Evolutionary conservation across 2,888 invertebrate species (phyloP), one percentile per base, ranked within the genome.

Genomic region (Byasa hedistus): DNA sequence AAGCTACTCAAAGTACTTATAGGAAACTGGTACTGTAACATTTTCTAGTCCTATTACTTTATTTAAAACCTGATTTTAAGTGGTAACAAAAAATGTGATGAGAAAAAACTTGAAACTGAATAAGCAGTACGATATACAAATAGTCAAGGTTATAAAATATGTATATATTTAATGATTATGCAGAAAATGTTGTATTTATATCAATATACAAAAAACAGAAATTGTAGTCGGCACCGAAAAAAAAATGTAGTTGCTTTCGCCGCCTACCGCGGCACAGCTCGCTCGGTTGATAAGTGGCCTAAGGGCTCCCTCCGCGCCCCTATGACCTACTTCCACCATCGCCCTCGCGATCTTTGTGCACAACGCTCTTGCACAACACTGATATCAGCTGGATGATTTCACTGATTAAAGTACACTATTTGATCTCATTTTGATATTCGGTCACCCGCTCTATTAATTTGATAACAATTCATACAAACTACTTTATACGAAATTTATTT

Each of bases 271-370:
- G 75, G 74, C 61, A 57, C 65, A 36, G 75, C 71, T 71, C 74
- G 83, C 85, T 75, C 79, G 79, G 78, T 80, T 83, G 89, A 87
- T 89, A 89, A 91, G 89, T 89, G 85, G 87, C 87, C 88, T 86
- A 87, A 90, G 90, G 91, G 90, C 86, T 86, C 87, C 87, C 84
- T 81, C 85, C 76, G 81, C 82, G 62, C 77, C 74, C 72, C 76
- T 70, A 66, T 72, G 79, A 77, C 79, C 79, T 71, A 79, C 72
- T 73, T 77, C 69, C 83, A 80, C 82, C 83, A 81, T 80, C 84
- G 86, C 85, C 86, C 86, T 85, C 80, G 81, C 87, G 88, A 89
- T 90, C 89, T 89, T 87, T 89, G 87, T 85, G 87, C 86, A 83
- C 81, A 81, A 82, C 81, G 81, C 78, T 82, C 88, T 90, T 90